Evolutionary conservation across 2,113 vertebrate genomes (phyloP).

Genomic region (Alethe diademata): DNA sequence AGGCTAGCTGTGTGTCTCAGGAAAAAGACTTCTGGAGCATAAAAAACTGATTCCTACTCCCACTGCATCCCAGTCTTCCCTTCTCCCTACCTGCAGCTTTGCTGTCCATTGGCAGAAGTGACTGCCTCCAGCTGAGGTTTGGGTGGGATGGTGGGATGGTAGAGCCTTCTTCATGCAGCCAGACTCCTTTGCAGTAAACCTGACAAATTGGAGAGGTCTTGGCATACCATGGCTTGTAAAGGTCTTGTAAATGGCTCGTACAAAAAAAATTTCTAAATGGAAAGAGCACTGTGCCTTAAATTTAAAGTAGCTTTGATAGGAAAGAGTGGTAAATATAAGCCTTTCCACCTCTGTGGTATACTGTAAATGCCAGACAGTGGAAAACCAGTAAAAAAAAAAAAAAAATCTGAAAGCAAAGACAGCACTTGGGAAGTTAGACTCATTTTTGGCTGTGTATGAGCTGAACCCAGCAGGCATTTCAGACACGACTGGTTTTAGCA

Average conservation of each 20-base stretch:
- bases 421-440: neutral
- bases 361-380: conserved; percentile 66
- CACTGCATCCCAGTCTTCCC: neutral
- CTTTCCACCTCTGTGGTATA: conserved; percentile 44
- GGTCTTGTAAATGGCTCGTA: conserved; percentile 62
- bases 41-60: neutral
- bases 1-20: neutral
- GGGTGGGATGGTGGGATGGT: conserved; percentile 44
- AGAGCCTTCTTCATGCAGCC: conserved; percentile 34
- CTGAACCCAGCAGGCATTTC: neutral
- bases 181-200: conserved; percentile 52
- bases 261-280: conserved; percentile 70
- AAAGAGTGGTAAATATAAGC: conserved; percentile 59
- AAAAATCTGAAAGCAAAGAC: conserved; percentile 40
- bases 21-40: neutral
- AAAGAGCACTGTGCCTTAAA: conserved; percentile 40
- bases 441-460: neutral
- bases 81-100: neutral
- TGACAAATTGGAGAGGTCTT: conserved; percentile 56
- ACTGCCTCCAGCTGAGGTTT: conserved; percentile 1
- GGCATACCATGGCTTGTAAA: conserved; percentile 65
- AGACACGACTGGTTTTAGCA: conserved; percentile 1
- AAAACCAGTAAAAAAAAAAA: conserved; percentile 64
- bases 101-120: neutral
- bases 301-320: conserved; percentile 61